Evolutionary conservation across 2,113 vertebrate genomes (phyloP).

Genomic region (Brachirus orientalis): DNA sequence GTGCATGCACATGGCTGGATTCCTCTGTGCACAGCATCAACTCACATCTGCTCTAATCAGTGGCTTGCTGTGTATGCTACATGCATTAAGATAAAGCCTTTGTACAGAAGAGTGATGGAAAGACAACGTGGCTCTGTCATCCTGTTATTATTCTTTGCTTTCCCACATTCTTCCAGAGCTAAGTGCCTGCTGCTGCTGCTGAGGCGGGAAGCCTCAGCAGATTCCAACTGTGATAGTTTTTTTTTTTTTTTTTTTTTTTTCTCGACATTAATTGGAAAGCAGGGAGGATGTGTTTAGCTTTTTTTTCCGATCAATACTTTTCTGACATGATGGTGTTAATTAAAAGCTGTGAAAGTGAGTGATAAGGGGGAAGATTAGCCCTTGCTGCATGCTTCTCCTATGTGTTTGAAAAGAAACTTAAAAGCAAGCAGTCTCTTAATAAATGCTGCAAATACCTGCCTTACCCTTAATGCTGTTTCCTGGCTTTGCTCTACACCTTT

Average conservation of each 20-base stretch:
- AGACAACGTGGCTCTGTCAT: conserved; percentile 38
- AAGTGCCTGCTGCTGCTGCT: conserved; percentile 23
- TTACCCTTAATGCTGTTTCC: too few species aligned
- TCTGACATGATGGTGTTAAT: conserved; percentile 62
- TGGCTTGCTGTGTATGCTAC: conserved; percentile 33
- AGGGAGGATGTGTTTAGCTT: conserved; percentile 36
- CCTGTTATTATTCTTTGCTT: conserved; percentile 20
- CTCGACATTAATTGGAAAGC: conserved; percentile 71
- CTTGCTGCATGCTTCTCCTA: conserved; percentile 19
- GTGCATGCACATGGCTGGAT: not conserved
- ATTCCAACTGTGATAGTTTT: conserved; percentile 65
- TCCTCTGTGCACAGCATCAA: conserved; percentile 19
- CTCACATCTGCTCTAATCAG: conserved; percentile 39
- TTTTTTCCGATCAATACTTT: conserved; percentile 60
- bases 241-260: conserved; percentile 39
- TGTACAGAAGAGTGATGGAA: conserved; percentile 14
- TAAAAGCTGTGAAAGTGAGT: conserved; percentile 56
- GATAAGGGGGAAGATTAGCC: conserved; percentile 59
- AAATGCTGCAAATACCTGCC: not conserved
- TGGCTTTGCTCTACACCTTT: not conserved
- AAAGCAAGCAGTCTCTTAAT: conserved; percentile 12
- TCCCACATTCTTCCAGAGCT: conserved; percentile 9
- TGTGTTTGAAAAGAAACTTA: not conserved
- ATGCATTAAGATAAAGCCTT: conserved; percentile 32
- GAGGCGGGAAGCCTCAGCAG: conserved; percentile 62